Evolutionary conservation across 92 coral and sea anemone species (phyloP).

Genomic region (Siderastrea siderea): DNA sequence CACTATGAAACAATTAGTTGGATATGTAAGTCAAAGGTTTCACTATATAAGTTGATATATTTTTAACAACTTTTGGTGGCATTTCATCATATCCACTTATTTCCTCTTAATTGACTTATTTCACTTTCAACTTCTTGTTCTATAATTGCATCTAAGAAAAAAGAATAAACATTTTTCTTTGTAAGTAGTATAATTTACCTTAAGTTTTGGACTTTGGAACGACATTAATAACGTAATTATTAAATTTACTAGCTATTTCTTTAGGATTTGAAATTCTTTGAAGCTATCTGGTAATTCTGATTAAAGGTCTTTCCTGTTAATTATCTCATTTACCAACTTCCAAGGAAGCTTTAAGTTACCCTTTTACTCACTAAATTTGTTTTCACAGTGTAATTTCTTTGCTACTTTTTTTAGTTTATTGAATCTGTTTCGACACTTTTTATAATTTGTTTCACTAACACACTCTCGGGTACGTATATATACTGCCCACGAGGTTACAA

Average conservation of each 20-base stretch:
- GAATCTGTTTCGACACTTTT: background rate
- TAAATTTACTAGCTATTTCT: constrained; percentile 48
- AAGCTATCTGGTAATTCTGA: constrained; percentile 1
- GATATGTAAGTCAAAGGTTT: constrained; percentile 48
- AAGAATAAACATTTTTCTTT: background rate
- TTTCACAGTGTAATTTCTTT: background rate
- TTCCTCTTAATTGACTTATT: constrained; percentile 14
- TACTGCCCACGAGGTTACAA: too few species aligned
- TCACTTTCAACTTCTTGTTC: constrained; percentile 1
- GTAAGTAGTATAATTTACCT: background rate
- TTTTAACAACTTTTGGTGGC: constrained; percentile 7
- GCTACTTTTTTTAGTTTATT: background rate
- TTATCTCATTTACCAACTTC: background rate
- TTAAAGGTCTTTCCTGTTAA: background rate
- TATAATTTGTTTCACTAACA: too few species aligned
- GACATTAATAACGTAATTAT: constrained; percentile 33
- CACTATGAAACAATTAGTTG: constrained; percentile 32
- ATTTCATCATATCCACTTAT: constrained; percentile 38
- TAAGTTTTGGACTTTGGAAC: constrained; percentile 29
- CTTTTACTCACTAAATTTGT: background rate
- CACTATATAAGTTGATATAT: constrained; percentile 9
- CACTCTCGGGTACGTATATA: too few species aligned
- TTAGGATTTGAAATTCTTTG: constrained; percentile 22
- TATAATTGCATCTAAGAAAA: constrained; percentile 5
- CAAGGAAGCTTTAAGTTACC: background rate